Evolutionary conservation across 2,797 vertebrate genomes (phyloP), one percentile per base, ranked within the genome.

Genomic region (Caiman crocodilus): DNA sequence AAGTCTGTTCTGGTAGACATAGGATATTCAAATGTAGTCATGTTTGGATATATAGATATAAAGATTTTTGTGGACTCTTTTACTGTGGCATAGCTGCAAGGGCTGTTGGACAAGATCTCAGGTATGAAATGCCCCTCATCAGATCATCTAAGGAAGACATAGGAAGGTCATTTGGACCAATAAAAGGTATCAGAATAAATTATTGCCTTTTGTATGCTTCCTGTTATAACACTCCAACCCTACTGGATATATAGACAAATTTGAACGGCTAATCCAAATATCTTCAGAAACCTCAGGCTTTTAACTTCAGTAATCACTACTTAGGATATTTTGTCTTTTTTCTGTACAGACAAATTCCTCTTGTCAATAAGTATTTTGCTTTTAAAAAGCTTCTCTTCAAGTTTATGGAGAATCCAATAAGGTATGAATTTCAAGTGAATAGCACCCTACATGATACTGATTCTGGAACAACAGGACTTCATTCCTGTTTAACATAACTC

Each of bases 361-460:
- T 61, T 89, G 65, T 11, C 12, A 89, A 84, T 91, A 82, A 76
- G 89, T 92, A 84, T 18, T 85, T 94, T 91, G 20, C 92, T 94
- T 92, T 84, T 50, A 50, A 50, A 50, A 10, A 50, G 42, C 42
- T 50, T 50, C 42, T 50, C 42, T 50, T 10, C 42, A 50, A 50
- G 42, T 50, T 50, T 10, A 50, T 50, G 42, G 42, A 10, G 42
- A 50, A 10, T 50, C 42, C 42, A 89, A 82, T 95, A 92, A 95
- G 96, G 79, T 76, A 77, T 90, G 93, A 96, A 96, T 96, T 94
- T 93, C 96, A 97, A 97, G 96, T 96, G 94, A 96, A 95, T 93
- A 96, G 94, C 96, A 96, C 94, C 87, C 94, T 25, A 63, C 92
- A 79, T 84, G 85, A 50, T 96, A 80, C 61, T 58, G 91, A 89